Conservation (phyloP, 2,797 vertebrate species). For the Sebastes alutus region DNA sequence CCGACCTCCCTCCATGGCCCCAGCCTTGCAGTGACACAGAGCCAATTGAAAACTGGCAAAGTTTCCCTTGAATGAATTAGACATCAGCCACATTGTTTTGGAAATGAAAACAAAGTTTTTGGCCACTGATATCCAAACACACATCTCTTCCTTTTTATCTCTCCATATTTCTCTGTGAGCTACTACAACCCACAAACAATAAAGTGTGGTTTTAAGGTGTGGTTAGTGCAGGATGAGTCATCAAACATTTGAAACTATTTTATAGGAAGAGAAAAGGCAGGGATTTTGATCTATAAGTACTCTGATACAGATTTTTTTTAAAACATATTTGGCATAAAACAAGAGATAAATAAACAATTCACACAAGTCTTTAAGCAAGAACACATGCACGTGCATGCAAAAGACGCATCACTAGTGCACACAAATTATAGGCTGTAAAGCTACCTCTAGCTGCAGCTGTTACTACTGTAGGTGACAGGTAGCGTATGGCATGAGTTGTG, state of each 20-base stretch:
- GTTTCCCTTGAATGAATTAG: background rate
- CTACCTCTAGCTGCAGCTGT: conserved; percentile 1
- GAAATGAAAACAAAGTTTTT: background rate
- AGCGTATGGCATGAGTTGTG: background rate
- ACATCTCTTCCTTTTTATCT: too few relatives aligned
- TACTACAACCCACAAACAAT: background rate
- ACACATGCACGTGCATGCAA: background rate
- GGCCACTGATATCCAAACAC: too few relatives aligned
- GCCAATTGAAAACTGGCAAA: background rate
- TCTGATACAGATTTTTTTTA: background rate
- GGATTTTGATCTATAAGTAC: background rate
- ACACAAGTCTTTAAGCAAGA: background rate
- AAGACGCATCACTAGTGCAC: background rate
- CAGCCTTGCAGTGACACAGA: fast-evolving
- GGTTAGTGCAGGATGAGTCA: background rate
- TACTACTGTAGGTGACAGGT: conserved; percentile 9
- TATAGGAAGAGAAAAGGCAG: background rate
- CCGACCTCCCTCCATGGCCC: too few relatives aligned
- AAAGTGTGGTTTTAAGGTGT: background rate
- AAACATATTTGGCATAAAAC: background rate
- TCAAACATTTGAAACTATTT: background rate
- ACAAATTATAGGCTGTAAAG: background rate
- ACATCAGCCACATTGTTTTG: background rate
- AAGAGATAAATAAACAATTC: background rate
- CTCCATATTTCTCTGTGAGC: background rate